phyloP scores from a whole-genome alignment of 2,888 invertebrate species.

The Athalia circularis region DNA sequence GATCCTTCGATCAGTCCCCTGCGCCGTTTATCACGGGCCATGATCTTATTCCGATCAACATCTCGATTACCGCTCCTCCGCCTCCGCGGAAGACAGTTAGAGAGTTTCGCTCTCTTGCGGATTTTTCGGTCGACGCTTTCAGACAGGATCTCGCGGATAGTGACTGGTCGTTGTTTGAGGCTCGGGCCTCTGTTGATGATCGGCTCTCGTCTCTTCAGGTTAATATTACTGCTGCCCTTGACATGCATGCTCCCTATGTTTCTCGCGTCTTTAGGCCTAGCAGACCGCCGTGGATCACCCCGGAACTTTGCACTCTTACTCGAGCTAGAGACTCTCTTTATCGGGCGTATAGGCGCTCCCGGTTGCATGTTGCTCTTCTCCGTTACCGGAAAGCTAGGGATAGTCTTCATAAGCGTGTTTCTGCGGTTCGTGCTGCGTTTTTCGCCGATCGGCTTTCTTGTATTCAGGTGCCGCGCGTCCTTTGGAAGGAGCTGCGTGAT shows the following conservation, averaged over 20 bases:
- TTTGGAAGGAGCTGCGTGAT: background rate
- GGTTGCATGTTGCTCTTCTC: background rate
- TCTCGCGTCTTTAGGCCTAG: background rate
- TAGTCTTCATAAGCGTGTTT: slow-evolving; percentile 3
- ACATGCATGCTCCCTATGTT: slow-evolving; percentile 15
- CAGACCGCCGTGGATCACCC: slow-evolving; percentile 12
- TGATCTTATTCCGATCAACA: background rate
- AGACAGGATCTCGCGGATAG: background rate
- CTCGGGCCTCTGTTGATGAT: background rate
- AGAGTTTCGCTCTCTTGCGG: background rate
- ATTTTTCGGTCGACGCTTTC: slow-evolving; percentile 7
- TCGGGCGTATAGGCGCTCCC: slow-evolving; percentile 17
- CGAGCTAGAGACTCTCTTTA: slow-evolving; percentile 13
- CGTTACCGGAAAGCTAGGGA: slow-evolving; percentile 15
- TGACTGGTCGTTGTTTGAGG: background rate
- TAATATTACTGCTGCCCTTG: background rate
- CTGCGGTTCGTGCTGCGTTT: background rate
- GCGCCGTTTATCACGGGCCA: slow-evolving; percentile 21
- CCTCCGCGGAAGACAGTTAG: background rate
- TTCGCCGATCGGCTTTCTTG: background rate
- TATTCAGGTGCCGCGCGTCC: background rate
- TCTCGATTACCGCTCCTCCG: background rate
- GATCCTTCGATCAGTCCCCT: background rate
- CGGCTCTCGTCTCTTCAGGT: background rate
- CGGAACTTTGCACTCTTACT: background rate